A percentile compares a stretch with the other conserved stretches of the same genome.
Conservation (phyloP, 1,140 invertebrate genomes). For the Drosophila guanche region DNA sequence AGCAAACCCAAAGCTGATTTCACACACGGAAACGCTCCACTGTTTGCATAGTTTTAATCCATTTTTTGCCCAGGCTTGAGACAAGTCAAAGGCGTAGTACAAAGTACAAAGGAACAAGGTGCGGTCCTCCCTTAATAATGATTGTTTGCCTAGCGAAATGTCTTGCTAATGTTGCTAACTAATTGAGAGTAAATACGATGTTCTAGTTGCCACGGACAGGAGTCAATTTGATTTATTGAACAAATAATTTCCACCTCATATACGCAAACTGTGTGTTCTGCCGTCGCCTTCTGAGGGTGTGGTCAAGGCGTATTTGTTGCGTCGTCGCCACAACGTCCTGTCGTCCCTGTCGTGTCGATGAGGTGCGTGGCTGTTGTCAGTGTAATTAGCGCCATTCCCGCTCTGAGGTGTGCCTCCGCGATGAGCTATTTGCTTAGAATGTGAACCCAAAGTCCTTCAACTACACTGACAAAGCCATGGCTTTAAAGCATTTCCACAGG, state of each 20-base stretch:
- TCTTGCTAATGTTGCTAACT: conserved; percentile 57
- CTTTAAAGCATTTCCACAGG: conserved; percentile 44
- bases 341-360: conserved; percentile 34
- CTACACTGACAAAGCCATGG: conserved; percentile 22
- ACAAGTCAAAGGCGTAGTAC: conserved; percentile 2
- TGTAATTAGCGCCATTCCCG: conserved; percentile 56
- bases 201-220: conserved; percentile 30
- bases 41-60: conserved; percentile 74
- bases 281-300: conserved; percentile 28
- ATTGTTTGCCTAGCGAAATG: conserved; percentile 45
- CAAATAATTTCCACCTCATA: conserved; percentile 67
- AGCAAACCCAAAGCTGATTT: conserved; percentile 19
- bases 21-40: conserved; percentile 14
- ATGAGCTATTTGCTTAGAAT: conserved; percentile 11
- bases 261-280: conserved; percentile 27
- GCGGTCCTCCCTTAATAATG: background rate
- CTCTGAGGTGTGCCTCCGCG: conserved; percentile 42
- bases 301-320: conserved; percentile 6
- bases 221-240: conserved; percentile 70
- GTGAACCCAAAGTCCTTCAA: too few relatives aligned
- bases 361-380: conserved; percentile 51
- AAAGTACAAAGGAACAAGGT: too few relatives aligned
- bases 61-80: conserved; percentile 24
- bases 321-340: background rate
- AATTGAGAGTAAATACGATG: conserved; percentile 72